These are phyloP conservation scores for Rhynchotus rufescens DNA, from an alignment of 2,797 vertebrate genomes.

Conservation along the genomic window DNA sequence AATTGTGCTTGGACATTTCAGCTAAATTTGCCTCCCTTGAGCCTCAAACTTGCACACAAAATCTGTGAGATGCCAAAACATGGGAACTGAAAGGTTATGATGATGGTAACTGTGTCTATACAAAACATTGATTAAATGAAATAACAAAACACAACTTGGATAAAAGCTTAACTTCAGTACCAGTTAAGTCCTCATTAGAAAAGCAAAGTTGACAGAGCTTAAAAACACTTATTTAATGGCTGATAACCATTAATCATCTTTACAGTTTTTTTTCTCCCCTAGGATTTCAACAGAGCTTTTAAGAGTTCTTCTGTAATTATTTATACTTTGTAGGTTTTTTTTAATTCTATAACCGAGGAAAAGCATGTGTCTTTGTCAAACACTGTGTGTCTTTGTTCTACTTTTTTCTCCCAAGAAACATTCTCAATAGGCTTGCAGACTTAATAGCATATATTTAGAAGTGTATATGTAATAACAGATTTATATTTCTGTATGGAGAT, in stretches of 20 bases:
- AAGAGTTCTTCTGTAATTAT: conserved; percentile 29
- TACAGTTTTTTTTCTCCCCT: not conserved
- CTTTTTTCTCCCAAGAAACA: not conserved
- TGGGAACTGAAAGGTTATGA: conserved; percentile 35
- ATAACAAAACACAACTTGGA: conserved; percentile 35
- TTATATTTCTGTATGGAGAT: not conserved
- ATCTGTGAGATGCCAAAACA: conserved; percentile 59
- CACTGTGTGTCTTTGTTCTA: not conserved
- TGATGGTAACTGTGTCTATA: conserved; percentile 19
- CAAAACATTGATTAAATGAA: conserved; percentile 61
- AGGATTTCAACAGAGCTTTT: not conserved
- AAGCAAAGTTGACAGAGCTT: conserved; percentile 58
- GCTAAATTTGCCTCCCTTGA: conserved; percentile 64
- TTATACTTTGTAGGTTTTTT: not conserved
- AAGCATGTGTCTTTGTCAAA: not conserved
- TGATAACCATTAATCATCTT: conserved; percentile 48
- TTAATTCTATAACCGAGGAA: not conserved
- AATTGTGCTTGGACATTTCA: conserved; percentile 66
- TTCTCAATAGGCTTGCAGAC: not conserved
- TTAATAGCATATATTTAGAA: not conserved
- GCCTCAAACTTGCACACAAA: conserved; percentile 34
- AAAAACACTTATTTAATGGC: conserved; percentile 38
- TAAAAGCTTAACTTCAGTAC: conserved; percentile 32
- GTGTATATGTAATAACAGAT: not conserved
- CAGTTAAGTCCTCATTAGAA: conserved; percentile 51